A percentile compares a stretch with the other conserved stretches of the same genome.
Conservation (phyloP, 2,797 vertebrate species). For the Typhlichthys subterraneus region DNA sequence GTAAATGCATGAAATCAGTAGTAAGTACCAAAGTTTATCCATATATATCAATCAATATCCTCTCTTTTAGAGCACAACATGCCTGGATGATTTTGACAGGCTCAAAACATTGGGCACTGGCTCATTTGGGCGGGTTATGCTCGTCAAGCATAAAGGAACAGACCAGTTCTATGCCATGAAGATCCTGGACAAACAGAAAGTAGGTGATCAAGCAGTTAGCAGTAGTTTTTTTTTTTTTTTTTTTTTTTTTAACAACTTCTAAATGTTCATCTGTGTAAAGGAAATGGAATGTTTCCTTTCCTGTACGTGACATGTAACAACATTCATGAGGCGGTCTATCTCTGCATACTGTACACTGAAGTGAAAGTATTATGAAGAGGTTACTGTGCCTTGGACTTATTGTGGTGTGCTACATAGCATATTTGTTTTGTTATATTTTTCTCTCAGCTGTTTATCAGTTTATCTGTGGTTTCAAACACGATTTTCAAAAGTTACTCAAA, state of each 20-base stretch:
- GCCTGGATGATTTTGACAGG: conserved; percentile 96
- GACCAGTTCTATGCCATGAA: conserved; percentile 99
- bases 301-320: conserved; percentile 8
- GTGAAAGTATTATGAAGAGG: conserved; percentile 43
- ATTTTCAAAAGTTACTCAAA: neutral
- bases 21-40: too few relatives aligned
- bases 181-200: conserved; percentile 99
- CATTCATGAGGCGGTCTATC: conserved; percentile 54
- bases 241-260: neutral
- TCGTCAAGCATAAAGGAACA: conserved; percentile 96
- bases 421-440: neutral
- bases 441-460: neutral
- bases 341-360: conserved; percentile 48
- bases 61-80: conserved; percentile 87
- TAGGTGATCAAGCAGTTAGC: conserved; percentile 63
- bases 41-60: conserved; percentile 3
- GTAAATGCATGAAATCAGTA: too few relatives aligned
- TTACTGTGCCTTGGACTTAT: conserved; percentile 1
- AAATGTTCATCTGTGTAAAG: conserved; percentile 37
- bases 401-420: too few relatives aligned
- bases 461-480: neutral
- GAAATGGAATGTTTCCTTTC: conserved; percentile 61
- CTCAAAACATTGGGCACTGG: conserved; percentile 98
- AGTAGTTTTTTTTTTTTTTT: neutral
- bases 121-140: conserved; percentile 97